Evolutionary conservation across 2,113 vertebrate species (phyloP), one percentile per base, ranked within the genome.

Genomic region (Chamaetylas fuelleborni): DNA sequence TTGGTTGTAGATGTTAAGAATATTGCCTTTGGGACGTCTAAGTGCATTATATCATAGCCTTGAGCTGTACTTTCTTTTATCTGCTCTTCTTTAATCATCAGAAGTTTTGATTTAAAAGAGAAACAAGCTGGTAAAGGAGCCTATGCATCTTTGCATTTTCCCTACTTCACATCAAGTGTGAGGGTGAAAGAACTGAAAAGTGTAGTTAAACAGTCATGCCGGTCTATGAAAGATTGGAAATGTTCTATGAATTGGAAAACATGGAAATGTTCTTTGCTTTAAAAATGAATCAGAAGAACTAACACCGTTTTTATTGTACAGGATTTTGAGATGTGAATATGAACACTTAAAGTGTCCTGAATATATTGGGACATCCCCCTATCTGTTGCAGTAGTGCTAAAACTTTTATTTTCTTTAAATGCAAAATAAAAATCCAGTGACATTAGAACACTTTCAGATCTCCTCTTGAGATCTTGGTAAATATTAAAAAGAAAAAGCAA

Each of bases 21-120:
- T 80, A 62, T 87, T 93, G 80, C 97, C 81, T 96, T 77, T 74
- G 95, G 89, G 93, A 93, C 69, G 33, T 81, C 80, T 95, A 95
- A 94, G 85, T 94, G 88, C 88, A 73, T 88, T 91, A 78, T 86
- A 92, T 82, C 72, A 50, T 88, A 66, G 86, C 95, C 90, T 81
- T 16, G 7, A 96, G 93, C 72, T 71, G 42, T 89, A 61, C 80
- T 72, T 86, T 88, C 74, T 84, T 91, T 84, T 73, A 73, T 61
- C 71, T 56, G 47, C 31, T 87, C 64, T 84, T 70, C 87, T 80
- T 95, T 96, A 89, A 94, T 87, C 79, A 91, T 94, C 81, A 83
- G 61, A 95, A 96, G 38, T 96, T 97, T 89, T 73, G 71, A 87
- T 95, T 84, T 86, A 58, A 86, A 95, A 84, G 82, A 92, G 71